Conservation (phyloP, 2,113 vertebrate genomes). For the Dendrocopos noguchii region DNA sequence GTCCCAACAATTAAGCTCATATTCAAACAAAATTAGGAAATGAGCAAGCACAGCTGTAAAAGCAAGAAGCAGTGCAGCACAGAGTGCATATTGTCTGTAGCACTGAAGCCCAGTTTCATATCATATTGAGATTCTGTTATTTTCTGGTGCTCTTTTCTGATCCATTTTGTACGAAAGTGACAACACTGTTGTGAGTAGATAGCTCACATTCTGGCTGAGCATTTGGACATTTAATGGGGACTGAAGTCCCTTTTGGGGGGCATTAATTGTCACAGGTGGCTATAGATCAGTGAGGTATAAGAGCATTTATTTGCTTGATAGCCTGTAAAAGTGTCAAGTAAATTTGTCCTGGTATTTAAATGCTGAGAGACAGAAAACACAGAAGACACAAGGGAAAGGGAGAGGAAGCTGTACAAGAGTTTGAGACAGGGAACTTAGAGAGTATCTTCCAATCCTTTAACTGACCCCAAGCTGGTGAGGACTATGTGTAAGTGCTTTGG, state of each 20-base stretch:
- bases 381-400: background rate
- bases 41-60: background rate
- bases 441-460: background rate
- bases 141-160: background rate
- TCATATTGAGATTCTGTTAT: background rate
- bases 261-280: conserved; percentile 20
- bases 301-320: conserved; percentile 36
- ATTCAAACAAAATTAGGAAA: background rate
- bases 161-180: background rate
- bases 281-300: conserved; percentile 32
- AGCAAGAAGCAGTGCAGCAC: background rate
- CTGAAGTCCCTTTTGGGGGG: background rate
- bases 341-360: conserved; percentile 21
- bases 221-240: conserved; percentile 18
- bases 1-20: background rate
- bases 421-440: background rate
- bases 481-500: background rate
- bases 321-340: background rate
- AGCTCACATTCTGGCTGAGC: background rate
- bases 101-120: background rate
- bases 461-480: background rate
- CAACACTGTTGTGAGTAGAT: background rate
- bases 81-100: background rate
- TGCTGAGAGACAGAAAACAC: background rate
- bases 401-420: background rate